These are phyloP conservation scores for Xerus rutilus DNA, from an alignment of 2,797 vertebrate species.

Conservation along the genomic window DNA sequence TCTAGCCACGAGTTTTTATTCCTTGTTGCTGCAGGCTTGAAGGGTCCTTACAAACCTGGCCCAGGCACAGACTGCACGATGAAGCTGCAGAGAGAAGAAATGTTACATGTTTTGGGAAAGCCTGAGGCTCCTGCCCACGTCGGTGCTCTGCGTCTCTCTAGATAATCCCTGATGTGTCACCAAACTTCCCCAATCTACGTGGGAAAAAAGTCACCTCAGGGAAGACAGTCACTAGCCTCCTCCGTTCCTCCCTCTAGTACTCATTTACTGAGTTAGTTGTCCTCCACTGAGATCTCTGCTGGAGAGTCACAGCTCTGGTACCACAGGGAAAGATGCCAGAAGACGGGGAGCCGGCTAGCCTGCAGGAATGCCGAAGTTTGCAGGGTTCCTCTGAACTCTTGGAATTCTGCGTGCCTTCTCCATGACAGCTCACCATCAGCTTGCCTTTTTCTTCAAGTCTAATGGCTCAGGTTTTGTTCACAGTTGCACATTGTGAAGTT, in stretches of 20 bases:
- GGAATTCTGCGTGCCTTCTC: neutral
- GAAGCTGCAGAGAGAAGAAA: neutral
- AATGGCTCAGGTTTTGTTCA: neutral
- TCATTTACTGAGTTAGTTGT: neutral
- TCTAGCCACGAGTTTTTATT: neutral
- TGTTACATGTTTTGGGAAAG: neutral
- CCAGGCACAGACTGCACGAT: neutral
- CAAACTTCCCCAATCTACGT: constrained; percentile 12
- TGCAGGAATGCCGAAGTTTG: neutral
- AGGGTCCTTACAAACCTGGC: neutral
- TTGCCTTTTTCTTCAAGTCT: neutral
- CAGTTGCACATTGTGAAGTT: neutral
- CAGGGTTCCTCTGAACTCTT: neutral
- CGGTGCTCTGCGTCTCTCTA: neutral
- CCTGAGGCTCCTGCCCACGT: constrained; percentile 60
- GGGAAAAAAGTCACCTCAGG: constrained; percentile 39
- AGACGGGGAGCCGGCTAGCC: neutral
- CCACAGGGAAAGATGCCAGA: neutral
- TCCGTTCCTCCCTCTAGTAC: neutral
- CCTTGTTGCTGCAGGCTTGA: neutral
- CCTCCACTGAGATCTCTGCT: neutral
- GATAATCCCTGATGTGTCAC: constrained; percentile 64
- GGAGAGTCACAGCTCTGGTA: neutral
- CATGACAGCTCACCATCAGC: neutral
- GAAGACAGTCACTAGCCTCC: neutral